These are phyloP conservation scores for Eristalinus aeneus DNA, from an alignment of 2,888 invertebrate genomes.

Conservation along the genomic window DNA sequence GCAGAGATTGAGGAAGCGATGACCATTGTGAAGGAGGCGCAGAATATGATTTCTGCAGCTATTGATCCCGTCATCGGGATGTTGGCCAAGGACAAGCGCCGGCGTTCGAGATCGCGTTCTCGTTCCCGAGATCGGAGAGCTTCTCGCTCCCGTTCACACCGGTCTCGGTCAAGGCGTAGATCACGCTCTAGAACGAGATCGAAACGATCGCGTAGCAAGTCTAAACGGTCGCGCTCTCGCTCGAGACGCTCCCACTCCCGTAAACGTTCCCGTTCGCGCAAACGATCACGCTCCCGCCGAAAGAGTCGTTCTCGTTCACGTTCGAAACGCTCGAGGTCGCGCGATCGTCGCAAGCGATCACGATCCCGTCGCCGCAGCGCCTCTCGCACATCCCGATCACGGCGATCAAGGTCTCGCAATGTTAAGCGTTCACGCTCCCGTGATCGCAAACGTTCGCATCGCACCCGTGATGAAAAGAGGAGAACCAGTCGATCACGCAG, in stretches of 20 bases:
- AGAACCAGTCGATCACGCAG: conserved; percentile 74
- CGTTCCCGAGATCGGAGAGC: conserved; percentile 85
- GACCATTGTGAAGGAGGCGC: conserved; percentile 97
- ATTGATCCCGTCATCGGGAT: conserved; percentile 95
- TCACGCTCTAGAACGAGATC: conserved; percentile 82
- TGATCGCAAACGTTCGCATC: conserved; percentile 73
- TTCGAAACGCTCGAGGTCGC: conserved; percentile 77
- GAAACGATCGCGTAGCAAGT: conserved; percentile 80
- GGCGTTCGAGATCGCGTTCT: conserved; percentile 81
- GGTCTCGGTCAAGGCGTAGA: conserved; percentile 85
- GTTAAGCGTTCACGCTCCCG: conserved; percentile 81
- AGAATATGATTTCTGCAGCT: conserved; percentile 95
- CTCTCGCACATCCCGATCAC: conserved; percentile 74
- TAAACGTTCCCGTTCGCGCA: conserved; percentile 78
- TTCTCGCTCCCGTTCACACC: conserved; percentile 83
- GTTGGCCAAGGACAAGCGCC: conserved; percentile 91
- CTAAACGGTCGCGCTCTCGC: conserved; percentile 82
- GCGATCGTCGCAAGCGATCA: conserved; percentile 74
- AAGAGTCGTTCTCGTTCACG: conserved; percentile 79
- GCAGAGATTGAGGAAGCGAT: conserved; percentile 98
- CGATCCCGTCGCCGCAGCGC: conserved; percentile 77
- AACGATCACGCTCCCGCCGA: conserved; percentile 82
- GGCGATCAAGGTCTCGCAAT: conserved; percentile 71
- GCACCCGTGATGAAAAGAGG: conserved; percentile 73
- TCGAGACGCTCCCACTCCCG: conserved; percentile 84